Evolutionary conservation across 2,797 vertebrate genomes (phyloP).

Genomic region (Valencia hispanica): DNA sequence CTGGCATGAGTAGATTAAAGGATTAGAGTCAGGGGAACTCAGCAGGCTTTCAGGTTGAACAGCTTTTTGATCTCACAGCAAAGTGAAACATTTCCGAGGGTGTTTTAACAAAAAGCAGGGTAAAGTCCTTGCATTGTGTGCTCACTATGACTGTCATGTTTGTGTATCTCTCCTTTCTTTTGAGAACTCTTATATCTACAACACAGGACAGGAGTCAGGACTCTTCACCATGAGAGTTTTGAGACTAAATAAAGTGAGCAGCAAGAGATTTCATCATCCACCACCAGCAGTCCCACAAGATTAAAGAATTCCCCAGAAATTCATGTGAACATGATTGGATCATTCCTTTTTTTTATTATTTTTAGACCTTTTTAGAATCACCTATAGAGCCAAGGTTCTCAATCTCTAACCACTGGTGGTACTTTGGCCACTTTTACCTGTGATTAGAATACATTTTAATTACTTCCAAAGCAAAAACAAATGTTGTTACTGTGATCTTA

Average conservation of each 20-base stretch:
- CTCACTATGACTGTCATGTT: not conserved
- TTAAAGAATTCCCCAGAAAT: not conserved
- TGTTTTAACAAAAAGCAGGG: conserved; percentile 6
- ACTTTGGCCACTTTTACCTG: not conserved
- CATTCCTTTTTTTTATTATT: not conserved
- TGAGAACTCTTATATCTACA: conserved; percentile 50
- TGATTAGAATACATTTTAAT: too few relatives aligned
- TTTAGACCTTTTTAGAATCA: not conserved
- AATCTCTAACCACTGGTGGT: not conserved
- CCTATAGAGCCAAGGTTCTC: too few relatives aligned
- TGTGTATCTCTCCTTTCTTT: conserved; percentile 13
- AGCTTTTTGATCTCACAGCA: conserved; percentile 30
- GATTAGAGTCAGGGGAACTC: conserved; percentile 54
- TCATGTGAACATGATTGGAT: not conserved
- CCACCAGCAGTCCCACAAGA: not conserved
- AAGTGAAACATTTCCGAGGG: conserved; percentile 18
- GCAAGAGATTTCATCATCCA: conserved; percentile 44
- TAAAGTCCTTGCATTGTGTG: not conserved
- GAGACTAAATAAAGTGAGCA: conserved; percentile 48
- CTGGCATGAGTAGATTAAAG: conserved; percentile 53
- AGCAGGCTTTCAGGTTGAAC: conserved; percentile 21
- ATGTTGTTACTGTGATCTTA: not conserved
- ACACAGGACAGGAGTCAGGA: conserved; percentile 32
- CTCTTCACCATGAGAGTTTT: conserved; percentile 58
- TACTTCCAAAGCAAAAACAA: too few relatives aligned